Conservation (phyloP, 2,113 vertebrate genomes). For the Cariama cristata region DNA sequence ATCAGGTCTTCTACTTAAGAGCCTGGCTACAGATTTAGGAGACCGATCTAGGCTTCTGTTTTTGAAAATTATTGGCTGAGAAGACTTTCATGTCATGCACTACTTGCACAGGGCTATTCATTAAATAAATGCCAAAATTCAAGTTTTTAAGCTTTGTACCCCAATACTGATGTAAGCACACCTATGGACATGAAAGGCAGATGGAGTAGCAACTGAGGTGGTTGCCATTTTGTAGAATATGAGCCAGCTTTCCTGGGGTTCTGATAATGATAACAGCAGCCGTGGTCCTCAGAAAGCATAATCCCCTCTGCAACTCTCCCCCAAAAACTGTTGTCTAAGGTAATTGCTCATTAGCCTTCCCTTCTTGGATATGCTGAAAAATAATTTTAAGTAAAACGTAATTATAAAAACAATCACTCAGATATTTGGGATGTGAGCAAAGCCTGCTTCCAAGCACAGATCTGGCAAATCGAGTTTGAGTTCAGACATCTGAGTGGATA, state of each 20-base stretch:
- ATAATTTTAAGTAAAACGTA: background rate
- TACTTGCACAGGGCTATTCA: background rate
- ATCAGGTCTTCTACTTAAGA: background rate
- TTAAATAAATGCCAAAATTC: background rate
- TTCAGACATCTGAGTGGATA: background rate
- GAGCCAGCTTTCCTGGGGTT: background rate
- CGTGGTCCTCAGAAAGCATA: fast-evolving
- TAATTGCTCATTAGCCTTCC: background rate
- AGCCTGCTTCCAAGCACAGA: background rate
- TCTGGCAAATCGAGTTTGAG: background rate
- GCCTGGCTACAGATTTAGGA: background rate
- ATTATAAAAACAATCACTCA: background rate
- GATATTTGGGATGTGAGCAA: background rate
- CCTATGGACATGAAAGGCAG: background rate
- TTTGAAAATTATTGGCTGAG: background rate
- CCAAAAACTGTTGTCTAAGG: fast-evolving
- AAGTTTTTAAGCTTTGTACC: background rate
- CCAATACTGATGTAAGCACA: background rate
- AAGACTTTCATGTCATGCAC: background rate
- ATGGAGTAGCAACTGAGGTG: background rate
- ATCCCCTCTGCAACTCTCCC: background rate
- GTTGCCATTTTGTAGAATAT: background rate
- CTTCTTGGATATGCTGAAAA: background rate
- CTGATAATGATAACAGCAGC: background rate
- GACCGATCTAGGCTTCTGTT: background rate